phyloP scores from a whole-genome alignment of 2,888 invertebrate genomes.

The Pterobdella sp. region DNA sequence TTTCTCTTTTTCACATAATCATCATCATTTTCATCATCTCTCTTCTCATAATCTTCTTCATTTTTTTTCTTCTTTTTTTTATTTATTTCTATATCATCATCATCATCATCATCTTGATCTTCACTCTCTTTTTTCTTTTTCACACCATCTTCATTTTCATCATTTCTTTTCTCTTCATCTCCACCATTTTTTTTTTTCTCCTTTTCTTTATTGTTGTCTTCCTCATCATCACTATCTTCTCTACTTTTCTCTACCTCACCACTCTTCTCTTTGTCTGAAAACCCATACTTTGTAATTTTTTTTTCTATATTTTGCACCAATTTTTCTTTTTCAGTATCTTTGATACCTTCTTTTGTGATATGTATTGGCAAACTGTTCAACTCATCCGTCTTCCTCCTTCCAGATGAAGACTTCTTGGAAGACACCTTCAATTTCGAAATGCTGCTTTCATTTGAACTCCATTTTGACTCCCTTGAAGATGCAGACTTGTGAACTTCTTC shows the following conservation, averaged over 20 bases:
- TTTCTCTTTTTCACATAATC: not conserved
- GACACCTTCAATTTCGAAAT: too few species aligned
- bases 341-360: too few species aligned
- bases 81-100: not conserved
- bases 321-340: too few species aligned
- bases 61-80: not conserved
- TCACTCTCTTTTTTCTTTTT: not conserved
- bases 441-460: too few species aligned
- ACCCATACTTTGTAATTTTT: too few species aligned
- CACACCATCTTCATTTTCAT: not conserved
- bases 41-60: not conserved
- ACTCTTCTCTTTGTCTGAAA: not conserved
- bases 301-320: too few species aligned
- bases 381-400: too few species aligned
- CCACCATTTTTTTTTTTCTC: not conserved
- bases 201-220: not conserved
- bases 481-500: too few species aligned
- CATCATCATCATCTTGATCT: not conserved
- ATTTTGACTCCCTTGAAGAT: too few species aligned
- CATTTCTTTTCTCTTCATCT: constrained; percentile 12
- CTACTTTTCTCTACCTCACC: not conserved
- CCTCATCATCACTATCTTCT: not conserved
- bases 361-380: too few species aligned
- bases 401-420: too few species aligned
- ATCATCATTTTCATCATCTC: not conserved